Evolutionary conservation across 2,888 invertebrate genomes (phyloP).

Genomic region (Cyrtodaria siliqua): DNA sequence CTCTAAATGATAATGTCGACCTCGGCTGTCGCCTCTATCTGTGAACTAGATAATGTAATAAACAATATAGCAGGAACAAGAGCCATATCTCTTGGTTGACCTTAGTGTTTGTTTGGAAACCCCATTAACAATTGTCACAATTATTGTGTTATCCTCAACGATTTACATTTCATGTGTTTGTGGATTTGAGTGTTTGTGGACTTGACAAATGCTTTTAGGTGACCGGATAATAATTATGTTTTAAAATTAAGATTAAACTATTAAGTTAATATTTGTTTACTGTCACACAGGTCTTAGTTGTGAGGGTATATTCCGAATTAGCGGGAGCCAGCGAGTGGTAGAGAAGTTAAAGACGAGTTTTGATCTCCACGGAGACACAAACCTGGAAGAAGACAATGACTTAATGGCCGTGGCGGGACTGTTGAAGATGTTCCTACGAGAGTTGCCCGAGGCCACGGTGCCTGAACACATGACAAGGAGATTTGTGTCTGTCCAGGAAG

Average conservation of each 20-base stretch:
- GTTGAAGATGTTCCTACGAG: constrained; percentile 88
- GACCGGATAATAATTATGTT: neutral
- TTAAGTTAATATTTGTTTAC: too few relatives aligned
- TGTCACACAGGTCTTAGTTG: constrained; percentile 85
- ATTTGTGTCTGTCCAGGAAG: constrained; percentile 84
- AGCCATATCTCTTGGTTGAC: too few relatives aligned
- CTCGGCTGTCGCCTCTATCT: too few relatives aligned
- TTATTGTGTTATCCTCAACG: too few relatives aligned
- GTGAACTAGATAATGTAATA: too few relatives aligned
- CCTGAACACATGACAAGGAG: constrained; percentile 84
- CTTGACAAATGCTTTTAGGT: neutral
- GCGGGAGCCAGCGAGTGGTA: constrained; percentile 87
- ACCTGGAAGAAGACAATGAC: constrained; percentile 87
- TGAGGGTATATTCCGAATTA: constrained; percentile 88
- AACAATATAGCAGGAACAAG: too few relatives aligned
- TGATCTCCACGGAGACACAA: constrained; percentile 88
- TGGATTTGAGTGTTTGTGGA: too few relatives aligned
- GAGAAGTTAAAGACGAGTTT: constrained; percentile 87
- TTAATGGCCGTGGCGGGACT: constrained; percentile 88
- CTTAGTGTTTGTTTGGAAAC: too few relatives aligned
- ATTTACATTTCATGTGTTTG: too few relatives aligned
- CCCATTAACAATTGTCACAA: too few relatives aligned
- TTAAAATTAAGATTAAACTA: too few relatives aligned
- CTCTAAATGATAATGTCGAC: too few relatives aligned
- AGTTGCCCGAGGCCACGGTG: constrained; percentile 87